Conservation (phyloP, 1,140 invertebrate genomes). For the Drepana arcuata region DNA sequence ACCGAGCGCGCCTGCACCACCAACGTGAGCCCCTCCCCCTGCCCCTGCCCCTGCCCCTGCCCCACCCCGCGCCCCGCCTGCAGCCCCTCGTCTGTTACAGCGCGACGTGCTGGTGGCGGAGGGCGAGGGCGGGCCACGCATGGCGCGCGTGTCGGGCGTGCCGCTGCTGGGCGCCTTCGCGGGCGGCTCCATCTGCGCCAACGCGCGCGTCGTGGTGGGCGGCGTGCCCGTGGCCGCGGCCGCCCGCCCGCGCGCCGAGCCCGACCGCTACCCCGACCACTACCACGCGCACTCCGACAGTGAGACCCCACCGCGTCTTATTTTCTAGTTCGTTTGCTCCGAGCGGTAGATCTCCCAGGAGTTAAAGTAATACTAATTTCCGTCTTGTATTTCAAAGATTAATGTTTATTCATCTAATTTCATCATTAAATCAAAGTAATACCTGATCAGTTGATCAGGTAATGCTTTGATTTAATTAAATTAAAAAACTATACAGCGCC, state of each 20-base stretch:
- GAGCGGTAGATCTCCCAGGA: no score
- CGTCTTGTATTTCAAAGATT: no score
- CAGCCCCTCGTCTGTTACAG: constrained; percentile 1
- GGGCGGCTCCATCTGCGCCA: constrained; percentile 83
- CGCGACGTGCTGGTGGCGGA: constrained; percentile 18
- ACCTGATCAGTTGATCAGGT: no score
- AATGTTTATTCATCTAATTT: no score
- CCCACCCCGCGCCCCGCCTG: not conserved
- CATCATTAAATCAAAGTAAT: no score
- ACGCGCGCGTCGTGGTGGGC: constrained; percentile 82
- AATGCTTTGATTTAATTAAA: no score
- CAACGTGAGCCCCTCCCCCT: constrained; percentile 5
- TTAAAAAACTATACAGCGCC: no score
- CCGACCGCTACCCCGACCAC: constrained; percentile 10
- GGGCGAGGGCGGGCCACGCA: constrained; percentile 8
- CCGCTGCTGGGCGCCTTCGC: constrained; percentile 73
- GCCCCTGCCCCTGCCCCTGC: no score
- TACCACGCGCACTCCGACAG: constrained; percentile 41
- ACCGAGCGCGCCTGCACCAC: constrained; percentile 35
- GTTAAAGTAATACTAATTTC: no score
- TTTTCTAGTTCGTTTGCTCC: no score
- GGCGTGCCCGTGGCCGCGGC: constrained; percentile 62
- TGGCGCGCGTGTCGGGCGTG: constrained; percentile 27
- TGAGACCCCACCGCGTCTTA: constrained; percentile 19
- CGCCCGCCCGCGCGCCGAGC: constrained; percentile 9